Percentiles rank a stretch among this genome's conserved stretches.
Conservation (phyloP, 37 sponge, comb jelly and placozoan genomes). For the Tethya wilhelma region DNA sequence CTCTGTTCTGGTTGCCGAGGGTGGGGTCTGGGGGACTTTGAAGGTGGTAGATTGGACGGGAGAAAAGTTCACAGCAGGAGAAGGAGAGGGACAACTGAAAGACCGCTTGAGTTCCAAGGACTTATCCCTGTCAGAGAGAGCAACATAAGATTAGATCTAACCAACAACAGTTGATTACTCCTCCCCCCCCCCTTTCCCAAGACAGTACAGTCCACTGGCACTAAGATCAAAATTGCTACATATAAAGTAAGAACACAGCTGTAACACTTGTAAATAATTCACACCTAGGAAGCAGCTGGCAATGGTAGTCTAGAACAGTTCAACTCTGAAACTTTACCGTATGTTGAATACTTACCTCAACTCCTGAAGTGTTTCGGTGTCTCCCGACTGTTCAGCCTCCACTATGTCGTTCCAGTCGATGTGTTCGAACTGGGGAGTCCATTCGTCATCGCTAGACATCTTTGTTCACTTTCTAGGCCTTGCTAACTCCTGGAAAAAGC, state of each 20-base stretch:
- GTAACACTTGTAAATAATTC: not conserved
- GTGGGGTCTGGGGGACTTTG: not conserved
- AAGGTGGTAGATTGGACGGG: too few species aligned
- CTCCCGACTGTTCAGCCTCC: constrained; percentile 76
- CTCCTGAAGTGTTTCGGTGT: constrained; percentile 40
- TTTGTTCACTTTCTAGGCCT: not conserved
- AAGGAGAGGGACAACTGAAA: constrained; percentile 3
- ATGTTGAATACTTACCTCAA: constrained; percentile 39
- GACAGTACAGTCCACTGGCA: too few species aligned
- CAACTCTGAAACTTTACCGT: not conserved
- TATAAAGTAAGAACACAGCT: too few species aligned
- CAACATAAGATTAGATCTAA: too few species aligned
- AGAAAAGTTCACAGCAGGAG: too few species aligned
- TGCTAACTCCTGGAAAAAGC: not conserved
- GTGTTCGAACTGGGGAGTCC: constrained; percentile 48
- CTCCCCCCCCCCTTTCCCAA: too few species aligned
- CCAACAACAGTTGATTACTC: too few species aligned
- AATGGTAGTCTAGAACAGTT: too few species aligned
- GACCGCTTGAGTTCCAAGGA: constrained; percentile 18
- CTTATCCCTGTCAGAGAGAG: not conserved
- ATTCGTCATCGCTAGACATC: not conserved
- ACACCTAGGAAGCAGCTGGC: not conserved
- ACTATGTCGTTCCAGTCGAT: constrained; percentile 83
- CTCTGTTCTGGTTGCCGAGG: not conserved
- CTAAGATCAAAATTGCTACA: too few species aligned